Base-by-base conservation (phyloP, 53 echinoderm and acorn worm species). In the Apostichopus leukothele region DNA sequence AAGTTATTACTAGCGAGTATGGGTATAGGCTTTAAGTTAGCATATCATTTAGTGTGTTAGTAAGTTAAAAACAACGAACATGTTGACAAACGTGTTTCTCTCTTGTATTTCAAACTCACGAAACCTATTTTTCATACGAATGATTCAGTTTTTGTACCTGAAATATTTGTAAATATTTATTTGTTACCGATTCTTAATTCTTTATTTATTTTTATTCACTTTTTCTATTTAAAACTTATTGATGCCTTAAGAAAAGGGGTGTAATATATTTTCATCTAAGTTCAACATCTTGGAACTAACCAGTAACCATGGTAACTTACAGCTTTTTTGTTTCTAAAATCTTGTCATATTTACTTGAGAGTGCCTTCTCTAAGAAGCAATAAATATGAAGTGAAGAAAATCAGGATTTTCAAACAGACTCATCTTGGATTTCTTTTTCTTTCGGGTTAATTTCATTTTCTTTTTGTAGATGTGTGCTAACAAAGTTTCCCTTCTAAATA, bases 321-420 rank as follows among this genome's bases (percentile, higher is more conserved):
- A 81, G 81, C 81, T 81, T 81, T 79, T 81, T 54, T 39, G 39
- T 39, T 39, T 39, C 39, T 81, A 81, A 55, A 54, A 81, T 81
- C 20, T 57, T 59, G 81, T 81, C 81, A 54, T 81, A 54, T 57
- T 81, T 54, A 81, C 39, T n/a, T 59, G 59, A 81, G 21, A 81
- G 81, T 81, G 81, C 81, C 81, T 81, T 81, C 81, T 81, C 55
- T 57, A 81, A 81, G 81, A 59, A 81, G 81, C 81, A 81, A 81
- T 81, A 81, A 81, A 81, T 81, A 52, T 57, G 23, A 81, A 80
- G 54, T 8, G 21, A 59, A 21, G 20, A 79, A 53, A 13, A 18
- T 75, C 39, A 39, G 2, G 39, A 39, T 39, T 57, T 57, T 57
- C 57, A 57, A 57, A 57, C 57, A 57, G 57, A 57, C 10, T 57